These are phyloP conservation scores for Drosophila kepulauana DNA, from an alignment of 1,140 invertebrate genomes.

Conservation along the genomic window DNA sequence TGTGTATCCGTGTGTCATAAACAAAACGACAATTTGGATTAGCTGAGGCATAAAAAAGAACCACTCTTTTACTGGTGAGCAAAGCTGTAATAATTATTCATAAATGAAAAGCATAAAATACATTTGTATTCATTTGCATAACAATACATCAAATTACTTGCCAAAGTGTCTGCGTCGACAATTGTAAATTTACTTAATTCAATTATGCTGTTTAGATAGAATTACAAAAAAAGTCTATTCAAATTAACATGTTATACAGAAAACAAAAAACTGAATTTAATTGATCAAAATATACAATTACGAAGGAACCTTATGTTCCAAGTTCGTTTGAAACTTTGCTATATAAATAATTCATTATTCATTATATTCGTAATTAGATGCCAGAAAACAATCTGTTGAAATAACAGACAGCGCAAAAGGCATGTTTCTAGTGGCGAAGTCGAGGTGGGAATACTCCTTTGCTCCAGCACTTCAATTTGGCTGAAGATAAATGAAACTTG, in stretches of 20 bases:
- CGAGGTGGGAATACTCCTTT: not conserved
- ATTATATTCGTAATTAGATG: slow-evolving; percentile 36
- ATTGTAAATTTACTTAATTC: slow-evolving; percentile 31
- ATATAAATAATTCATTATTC: slow-evolving; percentile 48
- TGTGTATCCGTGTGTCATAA: slow-evolving; percentile 40
- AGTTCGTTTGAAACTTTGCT: not conserved
- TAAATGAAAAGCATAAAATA: slow-evolving; percentile 7
- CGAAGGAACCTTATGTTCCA: slow-evolving; percentile 6
- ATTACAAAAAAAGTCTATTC: not conserved
- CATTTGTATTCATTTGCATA: slow-evolving; percentile 27
- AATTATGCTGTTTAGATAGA: slow-evolving; percentile 16
- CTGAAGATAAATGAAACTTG: slow-evolving; percentile 9
- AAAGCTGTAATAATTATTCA: not conserved
- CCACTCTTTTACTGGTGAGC: slow-evolving; percentile 27
- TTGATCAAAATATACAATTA: slow-evolving; percentile 3
- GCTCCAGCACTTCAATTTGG: too few species aligned
- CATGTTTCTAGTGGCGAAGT: not conserved
- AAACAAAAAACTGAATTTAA: slow-evolving; percentile 40
- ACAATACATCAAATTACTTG: slow-evolving; percentile 23
- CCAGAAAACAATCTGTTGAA: slow-evolving; percentile 10
- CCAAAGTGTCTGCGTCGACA: slow-evolving; percentile 7
- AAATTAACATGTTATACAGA: slow-evolving; percentile 15
- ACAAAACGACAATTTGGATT: slow-evolving; percentile 58
- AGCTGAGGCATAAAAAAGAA: slow-evolving; percentile 37
- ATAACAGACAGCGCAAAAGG: not conserved